phyloP scores from a whole-genome alignment of 2,113 vertebrate species.

The Malurus alboscapulatus region DNA sequence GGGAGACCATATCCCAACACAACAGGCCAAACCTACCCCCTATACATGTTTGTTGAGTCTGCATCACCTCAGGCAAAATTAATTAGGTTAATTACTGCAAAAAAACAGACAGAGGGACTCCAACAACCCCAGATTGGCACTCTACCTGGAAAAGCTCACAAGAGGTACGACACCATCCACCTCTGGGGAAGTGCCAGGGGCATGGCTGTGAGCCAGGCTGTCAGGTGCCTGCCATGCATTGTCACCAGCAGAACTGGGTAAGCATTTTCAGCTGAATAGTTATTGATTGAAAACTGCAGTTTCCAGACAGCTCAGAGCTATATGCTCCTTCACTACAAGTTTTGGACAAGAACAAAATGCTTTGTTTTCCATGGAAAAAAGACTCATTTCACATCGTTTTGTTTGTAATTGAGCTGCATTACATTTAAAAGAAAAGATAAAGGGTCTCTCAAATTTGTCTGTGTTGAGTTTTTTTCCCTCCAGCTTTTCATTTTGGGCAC shows the following conservation, averaged over 20 bases:
- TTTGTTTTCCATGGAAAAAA: conserved; percentile 17
- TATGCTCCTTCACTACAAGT: background rate
- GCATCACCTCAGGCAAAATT: background rate
- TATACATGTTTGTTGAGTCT: background rate
- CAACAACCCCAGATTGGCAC: background rate
- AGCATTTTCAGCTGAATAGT: background rate
- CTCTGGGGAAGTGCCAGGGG: background rate
- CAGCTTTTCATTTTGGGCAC: conserved; percentile 22
- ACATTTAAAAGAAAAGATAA: conserved; percentile 1
- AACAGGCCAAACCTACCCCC: background rate
- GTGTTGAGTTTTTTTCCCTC: background rate
- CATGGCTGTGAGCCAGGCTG: background rate
- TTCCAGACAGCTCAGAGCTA: conserved; percentile 1
- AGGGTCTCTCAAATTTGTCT: background rate
- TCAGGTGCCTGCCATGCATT: background rate
- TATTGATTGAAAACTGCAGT: conserved; percentile 39
- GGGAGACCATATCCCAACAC: background rate
- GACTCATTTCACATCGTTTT: conserved; percentile 5
- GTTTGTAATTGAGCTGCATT: background rate
- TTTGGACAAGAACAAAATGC: background rate
- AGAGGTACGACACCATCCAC: background rate
- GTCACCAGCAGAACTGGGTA: background rate
- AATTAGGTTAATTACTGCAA: background rate
- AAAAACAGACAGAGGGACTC: background rate
- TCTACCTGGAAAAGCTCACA: background rate